A percentile compares a stretch with the other conserved stretches of the same genome.
phyloP scores from a whole-genome alignment of 2,113 vertebrate species.

The Sylvia atricapilla region DNA sequence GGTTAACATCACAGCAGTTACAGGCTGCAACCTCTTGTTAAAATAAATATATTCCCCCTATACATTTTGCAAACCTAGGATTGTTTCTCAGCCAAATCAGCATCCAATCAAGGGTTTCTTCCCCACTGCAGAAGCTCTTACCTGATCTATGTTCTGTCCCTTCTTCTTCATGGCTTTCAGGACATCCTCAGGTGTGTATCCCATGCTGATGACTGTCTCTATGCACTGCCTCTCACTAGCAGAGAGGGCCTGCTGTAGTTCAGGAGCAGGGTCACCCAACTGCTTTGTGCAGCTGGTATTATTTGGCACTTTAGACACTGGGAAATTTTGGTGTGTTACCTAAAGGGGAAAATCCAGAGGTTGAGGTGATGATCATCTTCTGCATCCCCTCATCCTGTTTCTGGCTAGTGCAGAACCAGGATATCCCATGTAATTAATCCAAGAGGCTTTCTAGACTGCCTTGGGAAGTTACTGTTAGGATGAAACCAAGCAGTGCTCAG shows the following conservation, averaged over 20 bases:
- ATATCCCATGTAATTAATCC: neutral
- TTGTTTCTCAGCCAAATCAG: neutral
- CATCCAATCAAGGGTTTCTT: neutral
- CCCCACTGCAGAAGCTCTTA: constrained; percentile 15
- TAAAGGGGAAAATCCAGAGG: neutral
- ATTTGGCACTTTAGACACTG: constrained; percentile 73
- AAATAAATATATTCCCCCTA: neutral
- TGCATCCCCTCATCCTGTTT: neutral
- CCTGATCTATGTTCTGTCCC: constrained; percentile 94
- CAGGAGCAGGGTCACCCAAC: neutral
- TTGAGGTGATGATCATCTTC: neutral
- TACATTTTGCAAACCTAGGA: neutral
- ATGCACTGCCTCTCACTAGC: constrained; percentile 85
- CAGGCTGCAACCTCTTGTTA: neutral
- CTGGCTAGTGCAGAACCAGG: neutral
- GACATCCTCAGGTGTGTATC: constrained; percentile 87
- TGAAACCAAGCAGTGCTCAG: neutral
- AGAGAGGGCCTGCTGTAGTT: constrained; percentile 79
- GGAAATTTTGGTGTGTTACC: constrained; percentile 66
- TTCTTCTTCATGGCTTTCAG: constrained; percentile 94
- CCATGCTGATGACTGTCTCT: constrained; percentile 91
- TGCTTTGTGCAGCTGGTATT: constrained; percentile 45
- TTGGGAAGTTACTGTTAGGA: neutral
- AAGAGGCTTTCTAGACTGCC: neutral
- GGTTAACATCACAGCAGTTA: neutral